Evolutionary conservation across 2,797 vertebrate species (phyloP).

Genomic region (Oryzias sinensis): DNA sequence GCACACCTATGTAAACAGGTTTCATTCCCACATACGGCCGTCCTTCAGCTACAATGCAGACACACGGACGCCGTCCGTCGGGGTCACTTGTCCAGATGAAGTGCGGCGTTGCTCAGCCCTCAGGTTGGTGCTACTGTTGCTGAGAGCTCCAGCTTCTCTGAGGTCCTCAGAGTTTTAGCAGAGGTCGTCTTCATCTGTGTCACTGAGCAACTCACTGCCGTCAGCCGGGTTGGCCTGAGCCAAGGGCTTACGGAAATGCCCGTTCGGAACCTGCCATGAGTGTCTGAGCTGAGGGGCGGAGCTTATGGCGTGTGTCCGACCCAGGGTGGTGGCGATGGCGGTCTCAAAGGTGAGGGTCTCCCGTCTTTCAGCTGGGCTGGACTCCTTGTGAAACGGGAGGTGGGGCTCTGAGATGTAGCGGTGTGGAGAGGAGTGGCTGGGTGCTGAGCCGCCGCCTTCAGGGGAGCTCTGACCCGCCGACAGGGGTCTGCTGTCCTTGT

Average conservation of each 20-base stretch:
- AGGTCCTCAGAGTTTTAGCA: constrained; percentile 80
- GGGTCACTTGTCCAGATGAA: constrained; percentile 41
- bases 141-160: constrained; percentile 43
- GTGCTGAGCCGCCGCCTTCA: constrained; percentile 67
- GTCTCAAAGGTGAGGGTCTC: constrained; percentile 95
- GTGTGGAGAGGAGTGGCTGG: constrained; percentile 85
- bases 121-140: constrained; percentile 53
- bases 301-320: constrained; percentile 90
- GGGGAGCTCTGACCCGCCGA: constrained; percentile 67
- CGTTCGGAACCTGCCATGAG: constrained; percentile 97
- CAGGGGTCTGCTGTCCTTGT: constrained; percentile 70
- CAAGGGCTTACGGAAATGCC: constrained; percentile 89
- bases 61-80: constrained; percentile 27
- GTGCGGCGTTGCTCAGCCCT: constrained; percentile 35
- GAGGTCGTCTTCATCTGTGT: constrained; percentile 95
- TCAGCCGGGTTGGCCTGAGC: constrained; percentile 77
- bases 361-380: constrained; percentile 80
- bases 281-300: constrained; percentile 92
- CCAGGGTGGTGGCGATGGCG: constrained; percentile 90
- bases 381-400: constrained; percentile 87
- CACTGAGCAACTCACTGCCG: constrained; percentile 87
- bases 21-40: neutral
- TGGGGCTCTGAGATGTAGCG: constrained; percentile 97
- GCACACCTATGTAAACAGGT: constrained; percentile 2
- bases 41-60: constrained; percentile 15